Evolutionary conservation across 2,113 vertebrate species (phyloP).

Genomic region (Pelmatolapia mariae): DNA sequence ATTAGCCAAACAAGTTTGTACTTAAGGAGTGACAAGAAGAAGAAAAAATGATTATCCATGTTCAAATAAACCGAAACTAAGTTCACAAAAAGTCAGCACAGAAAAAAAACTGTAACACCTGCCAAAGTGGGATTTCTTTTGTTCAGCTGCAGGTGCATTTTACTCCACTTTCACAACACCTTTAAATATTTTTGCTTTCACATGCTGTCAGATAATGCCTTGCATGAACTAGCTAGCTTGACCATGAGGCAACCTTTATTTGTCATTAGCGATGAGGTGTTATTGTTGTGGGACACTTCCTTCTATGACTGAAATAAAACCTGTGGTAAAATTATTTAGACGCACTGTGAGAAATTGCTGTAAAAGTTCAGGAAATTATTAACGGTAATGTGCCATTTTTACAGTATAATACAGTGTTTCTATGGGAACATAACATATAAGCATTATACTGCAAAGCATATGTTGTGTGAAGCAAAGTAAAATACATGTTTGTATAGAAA

Average conservation of each 20-base stretch:
- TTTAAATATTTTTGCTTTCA: not conserved
- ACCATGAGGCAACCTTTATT: not conserved
- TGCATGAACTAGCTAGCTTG: not conserved
- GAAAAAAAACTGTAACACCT: not conserved
- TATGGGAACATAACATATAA: not conserved
- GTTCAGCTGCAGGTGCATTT: not conserved
- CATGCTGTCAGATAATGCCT: not conserved
- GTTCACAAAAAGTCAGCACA: rapidly evolving
- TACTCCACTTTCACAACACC: not conserved
- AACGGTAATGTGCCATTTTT: not conserved
- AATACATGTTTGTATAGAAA: not conserved
- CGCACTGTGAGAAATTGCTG: rapidly evolving
- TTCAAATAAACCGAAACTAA: not conserved
- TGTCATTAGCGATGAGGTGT: not conserved
- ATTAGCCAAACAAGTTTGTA: not conserved
- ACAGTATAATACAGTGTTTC: not conserved
- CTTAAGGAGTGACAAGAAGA: not conserved
- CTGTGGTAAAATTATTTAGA: not conserved
- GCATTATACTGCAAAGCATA: not conserved
- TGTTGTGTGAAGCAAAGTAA: not conserved
- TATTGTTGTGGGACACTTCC: not conserved
- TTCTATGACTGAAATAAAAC: not conserved
- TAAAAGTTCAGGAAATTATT: not conserved
- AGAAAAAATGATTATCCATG: not conserved
- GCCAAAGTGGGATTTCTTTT: not conserved